phyloP scores from a whole-genome alignment of 2,797 vertebrate genomes.

The Anomalospiza imberbis region DNA sequence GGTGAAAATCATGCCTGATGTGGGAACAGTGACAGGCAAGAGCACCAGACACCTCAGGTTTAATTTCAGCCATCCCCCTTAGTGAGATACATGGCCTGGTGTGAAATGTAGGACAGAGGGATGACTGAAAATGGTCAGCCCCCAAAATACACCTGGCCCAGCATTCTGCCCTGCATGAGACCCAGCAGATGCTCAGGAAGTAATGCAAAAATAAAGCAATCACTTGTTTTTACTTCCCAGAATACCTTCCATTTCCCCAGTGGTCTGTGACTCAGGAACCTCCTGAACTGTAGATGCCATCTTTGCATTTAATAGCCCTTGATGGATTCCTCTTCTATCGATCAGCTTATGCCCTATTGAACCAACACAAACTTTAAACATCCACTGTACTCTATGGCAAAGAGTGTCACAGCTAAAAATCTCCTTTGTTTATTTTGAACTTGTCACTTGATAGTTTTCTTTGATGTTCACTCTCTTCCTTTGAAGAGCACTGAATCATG shows the following conservation, averaged over 20 bases:
- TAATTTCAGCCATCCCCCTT: not conserved
- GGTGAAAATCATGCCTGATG: not conserved
- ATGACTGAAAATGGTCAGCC: not conserved
- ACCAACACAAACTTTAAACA: not conserved
- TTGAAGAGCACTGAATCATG: conserved; percentile 11
- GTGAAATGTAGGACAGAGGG: not conserved
- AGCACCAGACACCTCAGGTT: not conserved
- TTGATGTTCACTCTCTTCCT: conserved; percentile 6
- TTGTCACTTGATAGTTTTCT: not conserved
- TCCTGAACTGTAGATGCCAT: not conserved
- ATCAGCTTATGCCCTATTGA: not conserved
- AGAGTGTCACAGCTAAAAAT: not conserved
- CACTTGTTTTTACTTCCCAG: not conserved
- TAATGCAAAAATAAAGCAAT: not conserved
- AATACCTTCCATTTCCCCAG: not conserved
- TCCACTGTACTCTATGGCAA: not conserved
- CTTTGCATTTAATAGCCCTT: not conserved
- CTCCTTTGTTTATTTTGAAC: conserved; percentile 16
- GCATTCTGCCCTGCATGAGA: not conserved
- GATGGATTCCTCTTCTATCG: not conserved
- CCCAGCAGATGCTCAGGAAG: not conserved
- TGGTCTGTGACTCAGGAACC: not conserved
- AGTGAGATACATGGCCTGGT: not conserved
- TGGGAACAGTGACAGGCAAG: not conserved
- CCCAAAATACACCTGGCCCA: not conserved